Conservation (phyloP, 2,797 vertebrate species). For the Clamator glandarius region DNA sequence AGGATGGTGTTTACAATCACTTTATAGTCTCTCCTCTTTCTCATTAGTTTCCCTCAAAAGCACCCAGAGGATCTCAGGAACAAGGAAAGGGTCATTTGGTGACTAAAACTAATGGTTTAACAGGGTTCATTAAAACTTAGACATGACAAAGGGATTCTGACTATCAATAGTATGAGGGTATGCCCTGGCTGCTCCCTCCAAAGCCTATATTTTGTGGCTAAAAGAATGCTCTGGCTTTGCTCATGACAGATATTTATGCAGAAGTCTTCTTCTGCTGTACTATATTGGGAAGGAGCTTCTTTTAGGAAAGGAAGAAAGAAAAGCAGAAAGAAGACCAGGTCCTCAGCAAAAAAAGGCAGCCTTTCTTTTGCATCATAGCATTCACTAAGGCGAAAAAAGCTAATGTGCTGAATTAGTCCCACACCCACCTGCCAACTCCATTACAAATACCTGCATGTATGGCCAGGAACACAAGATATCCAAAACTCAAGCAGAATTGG, state of each 20-base stretch:
- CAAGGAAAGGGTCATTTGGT: not conserved
- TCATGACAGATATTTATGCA: not conserved
- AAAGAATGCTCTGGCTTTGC: not conserved
- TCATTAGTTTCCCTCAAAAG: not conserved
- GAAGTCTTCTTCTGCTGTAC: not conserved
- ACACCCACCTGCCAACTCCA: not conserved
- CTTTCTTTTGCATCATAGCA: not conserved
- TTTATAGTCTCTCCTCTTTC: not conserved
- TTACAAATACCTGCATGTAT: not conserved
- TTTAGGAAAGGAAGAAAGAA: not conserved
- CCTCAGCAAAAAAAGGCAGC: not conserved
- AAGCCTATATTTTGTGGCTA: not conserved
- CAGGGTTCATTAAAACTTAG: not conserved
- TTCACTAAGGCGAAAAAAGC: not conserved
- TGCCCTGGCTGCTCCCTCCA: not conserved
- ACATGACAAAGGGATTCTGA: not conserved
- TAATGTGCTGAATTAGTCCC: not conserved
- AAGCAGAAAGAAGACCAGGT: not conserved
- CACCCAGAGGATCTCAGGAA: not conserved
- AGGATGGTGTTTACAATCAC: not conserved
- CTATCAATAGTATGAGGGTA: not conserved
- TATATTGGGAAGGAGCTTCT: not conserved
- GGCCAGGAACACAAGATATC: not conserved
- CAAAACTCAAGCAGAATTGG: not conserved
- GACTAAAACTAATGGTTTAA: not conserved